These are phyloP conservation scores for Caenorhabditis angaria DNA, from an alignment of 2,888 invertebrate genomes.

Conservation along the genomic window DNA sequence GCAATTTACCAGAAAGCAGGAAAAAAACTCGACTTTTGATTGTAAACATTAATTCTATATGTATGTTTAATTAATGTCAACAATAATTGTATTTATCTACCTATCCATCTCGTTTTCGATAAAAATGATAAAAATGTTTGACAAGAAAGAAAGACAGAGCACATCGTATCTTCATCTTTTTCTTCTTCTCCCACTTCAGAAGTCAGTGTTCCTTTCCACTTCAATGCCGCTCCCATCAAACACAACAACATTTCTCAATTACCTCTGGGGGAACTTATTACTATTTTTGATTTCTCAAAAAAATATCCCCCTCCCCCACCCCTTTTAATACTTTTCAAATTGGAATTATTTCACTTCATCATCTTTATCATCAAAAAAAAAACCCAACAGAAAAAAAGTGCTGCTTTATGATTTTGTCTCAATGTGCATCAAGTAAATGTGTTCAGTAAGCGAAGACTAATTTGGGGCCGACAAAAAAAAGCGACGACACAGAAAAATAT, in stretches of 20 bases:
- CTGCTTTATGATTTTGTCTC: background rate
- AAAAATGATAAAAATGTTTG: background rate
- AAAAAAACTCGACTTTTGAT: too few relatives aligned
- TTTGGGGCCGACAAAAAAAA: background rate
- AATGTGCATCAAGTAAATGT: background rate
- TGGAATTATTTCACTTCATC: too few relatives aligned
- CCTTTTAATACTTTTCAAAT: too few relatives aligned
- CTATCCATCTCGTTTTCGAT: background rate
- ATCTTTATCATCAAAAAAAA: too few relatives aligned
- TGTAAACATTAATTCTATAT: too few relatives aligned
- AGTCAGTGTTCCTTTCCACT: background rate
- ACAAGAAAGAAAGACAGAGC: too few relatives aligned
- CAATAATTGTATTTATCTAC: background rate
- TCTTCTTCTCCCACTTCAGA: background rate
- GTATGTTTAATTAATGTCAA: background rate
- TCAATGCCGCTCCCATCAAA: background rate
- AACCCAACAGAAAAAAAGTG: conserved; percentile 1
- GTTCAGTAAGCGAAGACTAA: background rate
- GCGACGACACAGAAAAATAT: too few relatives aligned
- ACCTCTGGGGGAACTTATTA: too few relatives aligned
- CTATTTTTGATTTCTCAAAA: too few relatives aligned
- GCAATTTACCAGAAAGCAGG: too few relatives aligned
- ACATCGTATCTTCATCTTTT: background rate
- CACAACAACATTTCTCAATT: too few relatives aligned
- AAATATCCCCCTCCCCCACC: too few relatives aligned